Evolutionary conservation across 2,888 invertebrate species (phyloP).

Genomic region (Orthosia cruda): DNA sequence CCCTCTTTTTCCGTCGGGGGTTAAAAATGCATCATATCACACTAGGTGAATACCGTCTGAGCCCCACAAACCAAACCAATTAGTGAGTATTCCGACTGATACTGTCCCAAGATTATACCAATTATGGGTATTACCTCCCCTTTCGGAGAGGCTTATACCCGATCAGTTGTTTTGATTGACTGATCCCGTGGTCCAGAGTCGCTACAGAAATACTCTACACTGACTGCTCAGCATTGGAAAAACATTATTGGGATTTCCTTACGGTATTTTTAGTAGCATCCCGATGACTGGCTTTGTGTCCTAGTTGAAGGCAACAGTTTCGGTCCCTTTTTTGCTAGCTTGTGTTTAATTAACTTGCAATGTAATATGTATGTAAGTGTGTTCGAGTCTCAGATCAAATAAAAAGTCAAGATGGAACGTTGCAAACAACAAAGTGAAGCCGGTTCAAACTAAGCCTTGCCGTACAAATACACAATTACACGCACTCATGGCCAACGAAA

Average conservation of each 20-base stretch:
- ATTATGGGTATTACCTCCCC: conserved; percentile 11
- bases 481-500: too few species aligned
- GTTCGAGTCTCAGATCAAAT: too few species aligned
- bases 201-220: not conserved
- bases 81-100: conserved; percentile 6
- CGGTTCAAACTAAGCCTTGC: too few species aligned
- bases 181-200: not conserved
- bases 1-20: too few species aligned
- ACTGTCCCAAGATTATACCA: conserved; percentile 18
- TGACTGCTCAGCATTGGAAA: not conserved
- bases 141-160: conserved; percentile 7
- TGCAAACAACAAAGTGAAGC: too few species aligned
- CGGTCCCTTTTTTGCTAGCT: not conserved
- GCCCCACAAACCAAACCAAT: conserved; percentile 28
- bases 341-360: too few species aligned
- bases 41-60: not conserved
- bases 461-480: too few species aligned
- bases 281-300: not conserved
- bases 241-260: too few species aligned
- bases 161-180: conserved; percentile 29
- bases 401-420: too few species aligned
- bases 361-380: too few species aligned
- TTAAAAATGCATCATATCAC: not conserved
- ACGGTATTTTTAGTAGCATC: not conserved
- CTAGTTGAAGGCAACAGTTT: not conserved